Conservation (phyloP, 2,888 invertebrate genomes). For the Argyresthia albistria region DNA sequence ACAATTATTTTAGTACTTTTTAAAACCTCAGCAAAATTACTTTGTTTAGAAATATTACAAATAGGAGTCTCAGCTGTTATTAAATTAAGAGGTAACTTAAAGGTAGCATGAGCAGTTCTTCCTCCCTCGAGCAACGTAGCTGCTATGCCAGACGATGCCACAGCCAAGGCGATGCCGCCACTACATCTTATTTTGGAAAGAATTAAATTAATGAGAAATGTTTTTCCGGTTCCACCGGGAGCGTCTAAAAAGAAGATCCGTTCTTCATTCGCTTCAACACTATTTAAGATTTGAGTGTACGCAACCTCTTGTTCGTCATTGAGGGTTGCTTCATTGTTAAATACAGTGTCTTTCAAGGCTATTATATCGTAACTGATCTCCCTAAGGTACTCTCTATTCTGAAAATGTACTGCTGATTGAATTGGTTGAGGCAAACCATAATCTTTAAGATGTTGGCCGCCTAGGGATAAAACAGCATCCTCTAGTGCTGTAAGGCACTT, state of each 20-base stretch:
- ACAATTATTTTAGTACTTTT: constrained; percentile 13
- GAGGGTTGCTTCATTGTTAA: too few relatives aligned
- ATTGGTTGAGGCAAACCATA: too few relatives aligned
- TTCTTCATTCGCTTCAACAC: not conserved
- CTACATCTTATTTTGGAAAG: constrained; percentile 4
- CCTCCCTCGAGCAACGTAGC: constrained; percentile 6
- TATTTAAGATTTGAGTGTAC: not conserved
- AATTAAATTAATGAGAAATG: constrained; percentile 12
- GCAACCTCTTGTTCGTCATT: not conserved
- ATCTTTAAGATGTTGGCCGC: too few relatives aligned
- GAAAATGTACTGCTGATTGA: too few relatives aligned
- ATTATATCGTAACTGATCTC: too few relatives aligned
- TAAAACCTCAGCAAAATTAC: constrained; percentile 14
- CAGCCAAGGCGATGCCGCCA: not conserved
- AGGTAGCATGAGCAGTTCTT: constrained; percentile 1
- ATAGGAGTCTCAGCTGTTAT: constrained; percentile 10
- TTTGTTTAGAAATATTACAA: constrained; percentile 16
- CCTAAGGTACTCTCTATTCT: too few relatives aligned
- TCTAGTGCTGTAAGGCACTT: too few relatives aligned
- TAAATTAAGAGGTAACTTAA: constrained; percentile 7
- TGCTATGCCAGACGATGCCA: constrained; percentile 1
- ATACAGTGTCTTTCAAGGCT: too few relatives aligned
- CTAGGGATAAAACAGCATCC: too few relatives aligned
- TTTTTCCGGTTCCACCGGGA: constrained; percentile 8
- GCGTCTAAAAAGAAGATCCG: constrained; percentile 5